Base-by-base conservation (phyloP, 2,888 invertebrate genomes). In the Diabrotica balteata region DNA sequence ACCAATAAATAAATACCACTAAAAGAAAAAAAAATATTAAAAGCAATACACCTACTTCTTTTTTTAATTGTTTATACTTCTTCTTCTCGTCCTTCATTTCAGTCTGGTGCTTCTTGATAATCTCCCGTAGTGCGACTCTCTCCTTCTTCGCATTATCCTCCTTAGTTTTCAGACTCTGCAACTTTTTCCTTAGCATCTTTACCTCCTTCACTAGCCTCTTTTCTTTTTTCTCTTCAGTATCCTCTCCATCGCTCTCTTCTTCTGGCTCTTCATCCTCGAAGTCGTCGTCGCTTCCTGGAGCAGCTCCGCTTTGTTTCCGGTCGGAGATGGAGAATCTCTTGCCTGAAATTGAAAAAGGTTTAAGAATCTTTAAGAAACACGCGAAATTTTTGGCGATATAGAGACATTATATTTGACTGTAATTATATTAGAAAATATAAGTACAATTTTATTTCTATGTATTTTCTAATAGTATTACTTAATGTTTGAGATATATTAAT, bases 11-110 rank as follows among this genome's bases (percentile, higher is more conserved):
- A 17, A 17, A 17, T 17, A 17, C 17, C 17, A 17, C 17, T 17
- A 17, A 17, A 17, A 32, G 8, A 10, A 17, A 43, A 43, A n/a
- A 63, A 17, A 44, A 7, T 9, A 7, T 10, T 32, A 32, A 32
- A 32, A 32, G 32, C 17, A 8, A 44, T 44, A 7, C 32, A 50
- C 67, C 73, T 69, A 94, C 94, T 85, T 95, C 95, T 74, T 93
- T 93, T 81, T 95, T 93, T 52, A 95, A 83, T 75, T 90, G 89
- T 80, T 92, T 93, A 84, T 91, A 94, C 83, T 93, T 93, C 78
- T 91, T 91, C 79, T 92, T 93, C 77, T 94, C 95, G 51, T 92
- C 91, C 77, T 90, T 92, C 63, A 94, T 87, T 62, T 91, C 88
- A 8, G 88, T 87, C 76, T 94, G 93, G 81, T 93, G 91, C 79